Base-by-base conservation (phyloP, 2,888 invertebrate genomes). In the Pristionchus arcanus region DNA sequence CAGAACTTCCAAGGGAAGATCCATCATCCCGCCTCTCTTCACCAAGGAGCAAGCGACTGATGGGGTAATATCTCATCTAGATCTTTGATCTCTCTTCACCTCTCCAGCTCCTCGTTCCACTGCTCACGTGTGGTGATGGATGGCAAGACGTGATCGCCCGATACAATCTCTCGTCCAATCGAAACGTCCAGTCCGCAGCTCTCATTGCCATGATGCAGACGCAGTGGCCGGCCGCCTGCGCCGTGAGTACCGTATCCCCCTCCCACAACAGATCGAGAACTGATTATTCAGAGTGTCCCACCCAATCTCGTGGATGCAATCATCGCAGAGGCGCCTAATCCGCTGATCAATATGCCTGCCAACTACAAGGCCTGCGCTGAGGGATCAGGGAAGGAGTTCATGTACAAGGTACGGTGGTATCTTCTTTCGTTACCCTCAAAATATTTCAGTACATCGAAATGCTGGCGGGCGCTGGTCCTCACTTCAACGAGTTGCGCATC, bases 31-130 rank as follows among this genome's bases (percentile, higher is more conserved):
- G 9, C 87, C 87, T 49, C 49, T 87, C 42, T 42, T 28, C 87
- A 68, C 87, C 5, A 74, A 74, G 74, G 74, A 74, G 19, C 74
- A 74, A 34, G 31, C 74, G 37, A 37, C 34, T 31, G 87, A 85
- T 85, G 59, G 84, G 34, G 84, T 85, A 55, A 81, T 19, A 74
- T 37, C 21, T 74, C 25, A 74, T 42, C 25, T n/a, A n/a, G 11
- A 63, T 21, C 42, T 49, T 49, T 49, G 42, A 49, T 49, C 42
- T 49, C 42, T 49, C 9, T 5, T 15, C 37, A 74, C 16, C 13
- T 66, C 42, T 87, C 34, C 31, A 88, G 87, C 31, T 88, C 19
- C 71, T 74, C 28, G 87, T 88, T 34, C 87, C 87, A 13, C 87
- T 55, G 2, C 71, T 88, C 55, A 74, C 74, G 25, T 88, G 87